phyloP scores from a whole-genome alignment of 2,888 invertebrate species.

The Lobophora halterata region DNA sequence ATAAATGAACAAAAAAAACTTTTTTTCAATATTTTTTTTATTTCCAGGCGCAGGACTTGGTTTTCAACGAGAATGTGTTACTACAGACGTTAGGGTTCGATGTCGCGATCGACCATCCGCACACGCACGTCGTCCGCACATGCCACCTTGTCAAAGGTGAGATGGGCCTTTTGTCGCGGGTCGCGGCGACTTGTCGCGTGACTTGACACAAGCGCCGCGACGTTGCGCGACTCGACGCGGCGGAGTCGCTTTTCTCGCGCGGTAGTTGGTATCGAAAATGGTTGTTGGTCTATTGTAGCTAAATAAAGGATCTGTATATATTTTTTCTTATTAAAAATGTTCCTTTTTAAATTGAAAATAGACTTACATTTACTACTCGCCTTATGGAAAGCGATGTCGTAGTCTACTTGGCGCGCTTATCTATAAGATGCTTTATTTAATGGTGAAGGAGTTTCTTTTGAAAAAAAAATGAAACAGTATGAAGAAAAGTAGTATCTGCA shows the following conservation, averaged over 20 bases:
- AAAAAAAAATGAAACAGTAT: too few relatives aligned
- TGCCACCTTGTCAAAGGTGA: conserved; percentile 97
- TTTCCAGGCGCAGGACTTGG: conserved; percentile 93
- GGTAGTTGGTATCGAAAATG: conserved; percentile 13
- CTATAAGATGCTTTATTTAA: too few relatives aligned
- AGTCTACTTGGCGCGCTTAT: too few relatives aligned
- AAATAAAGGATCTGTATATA: background rate
- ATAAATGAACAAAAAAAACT: too few relatives aligned
- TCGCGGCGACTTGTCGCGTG: conserved; percentile 19
- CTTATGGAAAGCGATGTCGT: too few relatives aligned
- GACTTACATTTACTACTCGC: too few relatives aligned
- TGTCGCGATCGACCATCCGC: conserved; percentile 98
- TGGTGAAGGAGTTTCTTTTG: too few relatives aligned
- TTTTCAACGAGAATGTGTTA: conserved; percentile 97
- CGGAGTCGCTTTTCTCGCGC: too few relatives aligned
- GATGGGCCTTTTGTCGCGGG: conserved; percentile 46
- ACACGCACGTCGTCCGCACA: conserved; percentile 97
- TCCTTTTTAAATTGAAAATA: background rate
- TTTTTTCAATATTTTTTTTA: conserved; percentile 11
- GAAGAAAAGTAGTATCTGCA: too few relatives aligned
- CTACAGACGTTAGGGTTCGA: conserved; percentile 99
- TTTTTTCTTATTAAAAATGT: background rate
- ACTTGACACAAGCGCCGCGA: conserved; percentile 4
- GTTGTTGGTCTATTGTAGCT: conserved; percentile 3
- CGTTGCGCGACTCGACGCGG: conserved; percentile 8